Conservation (phyloP, 2,113 vertebrate species). For the Phyllostomus discolor region DNA sequence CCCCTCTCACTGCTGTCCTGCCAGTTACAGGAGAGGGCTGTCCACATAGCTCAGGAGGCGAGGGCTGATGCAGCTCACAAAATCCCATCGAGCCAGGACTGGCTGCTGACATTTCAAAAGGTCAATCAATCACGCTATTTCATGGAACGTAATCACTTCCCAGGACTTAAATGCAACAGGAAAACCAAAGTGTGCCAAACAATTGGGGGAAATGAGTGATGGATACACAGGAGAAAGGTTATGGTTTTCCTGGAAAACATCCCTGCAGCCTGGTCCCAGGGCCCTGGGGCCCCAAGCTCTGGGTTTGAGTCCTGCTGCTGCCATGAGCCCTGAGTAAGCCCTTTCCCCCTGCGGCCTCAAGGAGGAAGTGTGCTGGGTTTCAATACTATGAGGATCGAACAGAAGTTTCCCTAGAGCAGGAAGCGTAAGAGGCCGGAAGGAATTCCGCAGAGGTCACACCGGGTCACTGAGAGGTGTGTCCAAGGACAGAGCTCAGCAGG, state of each 20-base stretch:
- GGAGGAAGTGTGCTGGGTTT: not conserved
- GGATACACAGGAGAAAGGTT: not conserved
- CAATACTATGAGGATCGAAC: not conserved
- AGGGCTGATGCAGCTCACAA: not conserved
- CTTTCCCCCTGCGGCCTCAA: too few relatives aligned
- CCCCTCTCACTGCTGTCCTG: not conserved
- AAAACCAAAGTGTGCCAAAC: conserved; percentile 56
- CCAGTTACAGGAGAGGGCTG: conserved; percentile 38
- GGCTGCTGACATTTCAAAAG: conserved; percentile 72
- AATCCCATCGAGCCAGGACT: conserved; percentile 46
- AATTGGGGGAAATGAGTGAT: not conserved
- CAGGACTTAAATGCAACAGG: conserved; percentile 59
- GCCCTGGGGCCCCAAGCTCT: not conserved
- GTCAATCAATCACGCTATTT: conserved; percentile 65
- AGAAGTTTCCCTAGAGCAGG: not conserved
- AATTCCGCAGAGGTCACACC: not conserved
- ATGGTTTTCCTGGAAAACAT: not conserved
- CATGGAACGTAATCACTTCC: conserved; percentile 56
- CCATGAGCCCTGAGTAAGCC: not conserved
- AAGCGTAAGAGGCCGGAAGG: not conserved
- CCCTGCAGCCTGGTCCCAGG: not conserved
- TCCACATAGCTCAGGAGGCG: not conserved
- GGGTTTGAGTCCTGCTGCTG: not conserved
- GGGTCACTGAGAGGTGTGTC: not conserved
- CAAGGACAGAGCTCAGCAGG: not conserved